phyloP scores from a whole-genome alignment of 1,140 invertebrate species.

The Polyergus mexicanus region DNA sequence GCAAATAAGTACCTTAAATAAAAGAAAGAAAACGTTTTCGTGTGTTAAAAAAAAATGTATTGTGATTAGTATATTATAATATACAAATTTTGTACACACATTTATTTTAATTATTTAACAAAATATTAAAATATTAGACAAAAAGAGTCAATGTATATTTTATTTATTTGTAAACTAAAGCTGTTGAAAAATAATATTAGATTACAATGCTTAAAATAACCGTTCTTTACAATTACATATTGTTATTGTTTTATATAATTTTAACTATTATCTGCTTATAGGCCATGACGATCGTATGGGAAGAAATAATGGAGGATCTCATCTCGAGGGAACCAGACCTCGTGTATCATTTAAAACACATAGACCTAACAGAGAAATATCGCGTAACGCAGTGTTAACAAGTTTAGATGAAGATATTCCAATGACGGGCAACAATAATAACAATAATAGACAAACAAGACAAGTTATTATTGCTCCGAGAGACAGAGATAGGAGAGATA shows the following conservation, averaged over 20 bases:
- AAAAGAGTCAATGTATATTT: conserved; percentile 1
- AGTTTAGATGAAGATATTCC: conserved; percentile 78
- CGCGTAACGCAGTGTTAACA: conserved; percentile 1
- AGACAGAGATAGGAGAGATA: conserved; percentile 58
- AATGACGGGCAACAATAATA: conserved; percentile 70
- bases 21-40: not conserved
- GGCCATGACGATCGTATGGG: conserved; percentile 78
- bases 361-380: conserved; percentile 5
- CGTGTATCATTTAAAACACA: conserved; percentile 79
- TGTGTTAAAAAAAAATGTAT: not conserved
- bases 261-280: conserved; percentile 49
- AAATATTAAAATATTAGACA: not conserved
- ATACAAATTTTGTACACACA: too few species aligned
- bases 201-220: not conserved
- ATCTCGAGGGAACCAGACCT: conserved; percentile 58
- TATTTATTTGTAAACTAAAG: not conserved
- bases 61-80: too few species aligned
- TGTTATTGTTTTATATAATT: conserved; percentile 23
- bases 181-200: not conserved
- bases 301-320: conserved; percentile 45
- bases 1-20: not conserved
- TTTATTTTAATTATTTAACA: too few species aligned
- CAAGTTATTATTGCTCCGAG: conserved; percentile 64
- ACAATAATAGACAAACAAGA: conserved; percentile 70
- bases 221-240: not conserved